Base-by-base conservation (phyloP, 2,888 invertebrate species). In the Agrotis ipsilon region DNA sequence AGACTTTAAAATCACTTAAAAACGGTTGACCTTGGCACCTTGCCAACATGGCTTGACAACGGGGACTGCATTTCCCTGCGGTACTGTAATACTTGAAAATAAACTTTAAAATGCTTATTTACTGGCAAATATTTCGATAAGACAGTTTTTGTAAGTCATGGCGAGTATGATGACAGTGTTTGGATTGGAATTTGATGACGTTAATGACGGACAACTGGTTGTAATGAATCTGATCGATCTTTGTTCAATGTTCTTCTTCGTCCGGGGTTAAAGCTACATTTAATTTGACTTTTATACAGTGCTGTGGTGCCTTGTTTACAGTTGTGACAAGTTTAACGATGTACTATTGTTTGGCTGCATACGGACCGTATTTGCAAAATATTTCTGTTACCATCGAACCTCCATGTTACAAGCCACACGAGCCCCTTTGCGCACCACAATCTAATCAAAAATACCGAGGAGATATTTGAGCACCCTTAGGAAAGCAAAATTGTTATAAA, bases 21-120 rank as follows among this genome's bases (percentile, higher is more conserved):
- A 73, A 62, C 54, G 61, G 64, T 72, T 79, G 77, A 85, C 81
- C 77, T 83, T 84, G 84, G 85, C 81, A 48, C 1, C n/a, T 2
- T 48, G 83, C 85, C 85, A 85, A 77, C 52, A 63, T 68, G 51
- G 69, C 63, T 32, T 55, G 52, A 65, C 64, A 68, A 55, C 59
- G 58, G 62, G 54, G 51, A 72, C 68, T 81, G 80, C 80, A 85
- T 80, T 84, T 84, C 75, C 75, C 64, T 54, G 71, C 46, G 19
- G 46, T 70, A 74, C 32, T 61, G 46, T 62, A 58, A 68, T 62
- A 59, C 74, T 74, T 79, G 63, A 48, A 79, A 78, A 63, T 24
- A 46, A 54, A 51, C 49, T 62, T 55, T 51, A 43, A 51, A 72
- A 48, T 64, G 48, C 3, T 52, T 57, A 49, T 62, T 59, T 63